phyloP scores from a whole-genome alignment of 2,113 vertebrate species.

The Laticauda colubrina region DNA sequence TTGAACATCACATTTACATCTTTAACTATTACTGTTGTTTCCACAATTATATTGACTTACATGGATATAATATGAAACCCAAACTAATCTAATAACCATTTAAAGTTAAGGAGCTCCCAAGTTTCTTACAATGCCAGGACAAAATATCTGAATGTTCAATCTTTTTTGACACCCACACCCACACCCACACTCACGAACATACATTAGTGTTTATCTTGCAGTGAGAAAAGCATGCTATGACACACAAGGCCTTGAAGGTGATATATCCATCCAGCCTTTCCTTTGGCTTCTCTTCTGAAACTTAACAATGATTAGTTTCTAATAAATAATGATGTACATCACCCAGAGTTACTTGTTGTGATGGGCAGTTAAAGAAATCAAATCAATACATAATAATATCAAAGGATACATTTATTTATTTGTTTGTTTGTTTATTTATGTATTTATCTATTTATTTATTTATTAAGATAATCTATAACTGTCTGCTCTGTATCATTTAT shows the following conservation, averaged over 20 bases:
- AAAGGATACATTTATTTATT: no score
- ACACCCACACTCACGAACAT: no score
- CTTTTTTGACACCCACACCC: not conserved
- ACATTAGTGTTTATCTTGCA: not conserved
- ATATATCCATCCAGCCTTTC: not conserved
- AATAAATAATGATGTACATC: no score
- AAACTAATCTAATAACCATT: not conserved
- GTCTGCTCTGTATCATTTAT: not conserved
- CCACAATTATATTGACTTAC: not conserved
- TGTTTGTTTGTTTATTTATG: no score
- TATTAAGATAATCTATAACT: not conserved
- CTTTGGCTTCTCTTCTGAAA: not conserved
- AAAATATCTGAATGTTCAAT: not conserved
- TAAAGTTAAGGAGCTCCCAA: not conserved
- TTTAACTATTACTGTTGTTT: not conserved
- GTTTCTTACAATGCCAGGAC: not conserved
- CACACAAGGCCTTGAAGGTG: not conserved
- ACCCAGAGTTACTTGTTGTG: no score
- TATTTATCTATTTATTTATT: no score
- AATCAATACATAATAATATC: not conserved
- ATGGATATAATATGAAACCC: not conserved
- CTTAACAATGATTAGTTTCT: no score
- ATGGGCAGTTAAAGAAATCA: no score
- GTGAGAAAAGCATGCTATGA: not conserved
- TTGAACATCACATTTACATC: not conserved